Base-by-base conservation (phyloP, 2,888 invertebrate genomes). In the Saturnia japonica region DNA sequence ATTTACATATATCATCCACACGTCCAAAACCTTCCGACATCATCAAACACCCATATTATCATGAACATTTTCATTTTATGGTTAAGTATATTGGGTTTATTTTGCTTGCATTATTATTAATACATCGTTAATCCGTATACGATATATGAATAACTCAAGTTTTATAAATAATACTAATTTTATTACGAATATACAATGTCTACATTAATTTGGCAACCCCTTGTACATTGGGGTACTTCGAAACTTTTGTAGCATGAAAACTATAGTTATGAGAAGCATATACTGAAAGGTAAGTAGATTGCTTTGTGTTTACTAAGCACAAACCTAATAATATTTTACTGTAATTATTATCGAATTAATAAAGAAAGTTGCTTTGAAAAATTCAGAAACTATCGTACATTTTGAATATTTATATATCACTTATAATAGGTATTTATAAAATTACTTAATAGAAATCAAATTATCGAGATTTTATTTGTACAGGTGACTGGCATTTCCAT, bases 231-330 rank as follows among this genome's bases (percentile, higher is more conserved):
- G 14, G 25, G 25, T 57, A 28, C 57, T 25, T 25, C 57, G 57
- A 25, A 57, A 57, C 57, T 57, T 57, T 25, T 25, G 57, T 25
- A 57, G 57, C 57, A 3, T 57, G 25, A 57, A 57, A 25, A 25
- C 25, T 57, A 25, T 57, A 57, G 57, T 57, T 57, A 57, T 57
- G 57, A 25, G 57, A 57, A 28, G 14, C 57, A 14, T 57, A 9
- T 57, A 57, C 57, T 57, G 22, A 14, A 57, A 25, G 57, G 57
- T 57, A 57, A 57, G 57, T 57, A 57, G 57, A 57, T 57, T 57
- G 25, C 51, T n/a, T 57, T 22, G 9, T 54, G 25, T 25, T 25
- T 57, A 57, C 57, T 57, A 25, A 57, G 57, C 25, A 57, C 12
- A 25, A 25, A 57, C 25, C 11, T 9, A n/a, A 66, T 66, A 66